Evolutionary conservation across 2,113 vertebrate species (phyloP), one percentile per base, ranked within the genome.

Genomic region (Gyps fulvus): DNA sequence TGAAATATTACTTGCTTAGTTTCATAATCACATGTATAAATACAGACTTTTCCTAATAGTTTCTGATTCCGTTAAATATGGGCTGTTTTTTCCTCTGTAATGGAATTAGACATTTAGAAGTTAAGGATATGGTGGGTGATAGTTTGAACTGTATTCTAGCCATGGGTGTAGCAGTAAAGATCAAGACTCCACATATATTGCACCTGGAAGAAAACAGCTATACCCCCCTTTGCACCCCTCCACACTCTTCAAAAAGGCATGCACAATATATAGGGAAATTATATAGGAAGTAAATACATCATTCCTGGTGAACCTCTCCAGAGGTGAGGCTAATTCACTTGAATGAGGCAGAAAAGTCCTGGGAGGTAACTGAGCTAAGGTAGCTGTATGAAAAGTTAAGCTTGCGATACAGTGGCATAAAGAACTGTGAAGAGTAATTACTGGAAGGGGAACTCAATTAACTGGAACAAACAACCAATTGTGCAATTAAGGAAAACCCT

Each of bases 401-500:
- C 89, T 38, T 77, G 54, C 2, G 6, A 47, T 85, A 73, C 50
- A 59, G 66, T 49, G 45, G 55, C 93, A 89, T 61, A 87, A 92
- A 96, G 71, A 95, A 84, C 83, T 66, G 43, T 63, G 73, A 92
- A 89, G 88, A 93, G 70, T 95, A 97, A 96, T 98, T 98, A 96
- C 94, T 86, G 80, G 62, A 95, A 93, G 49, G 66, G 71, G 40
- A 93, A 89, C 69, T 97, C 95, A 97, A 97, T 97, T 97, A 97
- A 59, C 77, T 95, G 95, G 93, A 97, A 95, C 95, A 97, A 96
- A 96, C 88, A 96, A 91, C 67, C 77, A 72, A 95, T 82, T 83
- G 92, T 96, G 90, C 95, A 96, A 96, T 94, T 97, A 97, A 95
- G 89, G 55, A 69, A 87, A 91, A 63, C 81, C 69, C 95, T 81